Conservation (phyloP, 2,113 vertebrate species). For the Anolis carolinensis region DNA sequence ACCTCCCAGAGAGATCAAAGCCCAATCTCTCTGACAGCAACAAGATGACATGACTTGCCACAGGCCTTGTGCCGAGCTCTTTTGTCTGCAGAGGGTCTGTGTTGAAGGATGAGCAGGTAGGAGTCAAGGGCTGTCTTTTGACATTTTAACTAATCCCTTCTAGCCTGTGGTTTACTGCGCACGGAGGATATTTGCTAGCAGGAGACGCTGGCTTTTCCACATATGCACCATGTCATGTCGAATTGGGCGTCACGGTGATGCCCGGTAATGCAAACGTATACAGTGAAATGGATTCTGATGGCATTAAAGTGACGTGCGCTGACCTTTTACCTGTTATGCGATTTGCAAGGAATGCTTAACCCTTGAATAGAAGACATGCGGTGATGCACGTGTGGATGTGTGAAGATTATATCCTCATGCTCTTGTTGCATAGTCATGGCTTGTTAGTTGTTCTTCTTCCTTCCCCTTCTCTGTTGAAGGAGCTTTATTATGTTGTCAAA, state of each 20-base stretch:
- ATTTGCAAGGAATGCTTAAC: constrained; percentile 72
- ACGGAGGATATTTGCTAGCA: constrained; percentile 89
- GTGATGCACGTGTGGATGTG: background rate
- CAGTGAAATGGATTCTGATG: constrained; percentile 86
- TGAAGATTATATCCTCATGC: background rate
- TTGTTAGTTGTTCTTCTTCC: no score
- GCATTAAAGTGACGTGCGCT: constrained; percentile 81
- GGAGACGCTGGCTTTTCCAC: constrained; percentile 95
- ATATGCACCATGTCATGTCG: constrained; percentile 94
- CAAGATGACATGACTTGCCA: constrained; percentile 88
- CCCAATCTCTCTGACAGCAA: constrained; percentile 90
- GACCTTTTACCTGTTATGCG: constrained; percentile 77
- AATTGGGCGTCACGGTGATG: constrained; percentile 79
- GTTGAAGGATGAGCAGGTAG: constrained; percentile 96
- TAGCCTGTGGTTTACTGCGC: constrained; percentile 90
- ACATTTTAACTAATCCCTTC: constrained; percentile 96
- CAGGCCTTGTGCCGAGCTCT: constrained; percentile 79
- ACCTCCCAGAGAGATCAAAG: constrained; percentile 84
- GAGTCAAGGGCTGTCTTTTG: constrained; percentile 88
- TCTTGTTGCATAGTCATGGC: background rate
- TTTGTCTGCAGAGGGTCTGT: constrained; percentile 84
- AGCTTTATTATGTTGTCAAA: no score
- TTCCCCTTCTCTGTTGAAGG: background rate
- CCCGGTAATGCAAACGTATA: constrained; percentile 74
- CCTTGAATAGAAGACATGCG: constrained; percentile 37